Evolutionary conservation across 2,888 invertebrate genomes (phyloP).

Genomic region (Galerucella calmariensis): DNA sequence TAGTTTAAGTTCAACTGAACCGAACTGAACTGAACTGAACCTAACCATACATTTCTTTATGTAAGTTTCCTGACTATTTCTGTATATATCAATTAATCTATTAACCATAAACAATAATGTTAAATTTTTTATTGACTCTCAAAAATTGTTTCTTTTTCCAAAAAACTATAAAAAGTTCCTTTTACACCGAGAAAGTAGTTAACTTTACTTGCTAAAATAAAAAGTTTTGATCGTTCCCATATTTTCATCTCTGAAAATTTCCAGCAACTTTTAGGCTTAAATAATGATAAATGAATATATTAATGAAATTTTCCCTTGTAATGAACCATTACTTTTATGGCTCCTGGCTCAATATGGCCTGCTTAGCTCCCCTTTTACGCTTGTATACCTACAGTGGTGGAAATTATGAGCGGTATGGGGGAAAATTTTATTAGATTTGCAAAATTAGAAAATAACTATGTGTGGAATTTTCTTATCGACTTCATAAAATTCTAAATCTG

Average conservation of each 20-base stretch:
- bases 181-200: neutral
- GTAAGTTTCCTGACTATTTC: too few relatives aligned
- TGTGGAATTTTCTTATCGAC: neutral
- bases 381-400: conserved; percentile 6
- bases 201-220: neutral
- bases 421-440: neutral
- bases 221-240: conserved; percentile 32
- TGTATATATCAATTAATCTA: too few relatives aligned
- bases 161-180: neutral
- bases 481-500: neutral
- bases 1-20: too few relatives aligned
- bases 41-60: too few relatives aligned
- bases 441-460: neutral
- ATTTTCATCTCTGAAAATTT: conserved; percentile 23
- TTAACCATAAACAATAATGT: neutral
- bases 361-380: conserved; percentile 1
- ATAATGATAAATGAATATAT: conserved; percentile 42
- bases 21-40: too few relatives aligned
- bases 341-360: conserved; percentile 26
- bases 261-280: conserved; percentile 27
- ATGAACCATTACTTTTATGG: conserved; percentile 45
- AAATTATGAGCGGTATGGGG: neutral
- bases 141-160: neutral
- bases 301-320: conserved; percentile 45
- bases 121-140: neutral